Evolutionary conservation across 2,888 invertebrate genomes (phyloP).

Genomic region (Epinotia demarniana): DNA sequence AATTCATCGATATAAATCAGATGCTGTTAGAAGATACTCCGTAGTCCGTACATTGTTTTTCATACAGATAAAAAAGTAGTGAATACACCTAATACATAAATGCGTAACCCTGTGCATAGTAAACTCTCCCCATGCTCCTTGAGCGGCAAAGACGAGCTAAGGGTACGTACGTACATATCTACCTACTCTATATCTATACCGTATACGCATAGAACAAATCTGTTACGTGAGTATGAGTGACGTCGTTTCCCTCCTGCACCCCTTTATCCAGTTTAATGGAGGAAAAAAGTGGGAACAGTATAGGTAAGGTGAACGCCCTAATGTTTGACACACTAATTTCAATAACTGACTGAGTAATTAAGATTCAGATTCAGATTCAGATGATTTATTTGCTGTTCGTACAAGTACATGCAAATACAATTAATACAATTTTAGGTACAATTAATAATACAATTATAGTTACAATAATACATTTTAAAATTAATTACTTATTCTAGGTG

Average conservation of each 20-base stretch:
- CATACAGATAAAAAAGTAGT: background rate
- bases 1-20: slow-evolving; percentile 15
- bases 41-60: background rate
- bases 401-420: too few relatives aligned
- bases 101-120: slow-evolving; percentile 3
- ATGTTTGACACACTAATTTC: too few relatives aligned
- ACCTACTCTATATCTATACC: background rate
- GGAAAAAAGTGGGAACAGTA: too few relatives aligned
- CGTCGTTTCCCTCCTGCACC: slow-evolving; percentile 13
- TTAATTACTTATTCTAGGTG: too few relatives aligned
- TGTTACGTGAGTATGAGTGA: slow-evolving; percentile 24
- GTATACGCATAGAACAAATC: slow-evolving; percentile 15
- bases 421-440: too few relatives aligned
- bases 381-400: too few relatives aligned
- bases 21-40: background rate
- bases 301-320: too few relatives aligned
- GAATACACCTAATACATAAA: slow-evolving; percentile 3
- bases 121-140: slow-evolving; percentile 20
- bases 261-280: slow-evolving; percentile 4
- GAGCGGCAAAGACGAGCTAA: slow-evolving; percentile 32
- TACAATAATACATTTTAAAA: too few relatives aligned
- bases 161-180: background rate
- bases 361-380: too few relatives aligned
- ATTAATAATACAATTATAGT: too few relatives aligned
- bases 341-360: too few relatives aligned